Evolutionary conservation across 2,113 vertebrate genomes (phyloP).

Genomic region (Platanista minor): DNA sequence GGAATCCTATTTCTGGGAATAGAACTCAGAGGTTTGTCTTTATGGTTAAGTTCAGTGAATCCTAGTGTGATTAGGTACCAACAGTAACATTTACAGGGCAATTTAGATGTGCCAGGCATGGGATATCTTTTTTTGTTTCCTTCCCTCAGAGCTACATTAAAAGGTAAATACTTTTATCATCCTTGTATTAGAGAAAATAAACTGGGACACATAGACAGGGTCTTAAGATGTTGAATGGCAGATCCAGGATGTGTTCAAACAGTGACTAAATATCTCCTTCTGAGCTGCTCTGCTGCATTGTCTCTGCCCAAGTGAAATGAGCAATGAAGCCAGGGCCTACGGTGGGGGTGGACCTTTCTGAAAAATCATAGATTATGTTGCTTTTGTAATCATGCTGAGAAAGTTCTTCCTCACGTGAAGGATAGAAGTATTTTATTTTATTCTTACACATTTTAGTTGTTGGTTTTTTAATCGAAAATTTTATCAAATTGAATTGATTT

Average conservation of each 20-base stretch:
- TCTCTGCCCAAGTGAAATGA: neutral
- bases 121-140: neutral
- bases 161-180: neutral
- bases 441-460: neutral
- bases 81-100: neutral
- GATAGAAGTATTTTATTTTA: neutral
- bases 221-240: neutral
- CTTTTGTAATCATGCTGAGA: neutral
- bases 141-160: neutral
- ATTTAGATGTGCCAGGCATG: neutral
- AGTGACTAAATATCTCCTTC: neutral
- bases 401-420: neutral
- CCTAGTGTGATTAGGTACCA: neutral
- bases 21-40: neutral
- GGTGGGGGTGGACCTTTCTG: neutral
- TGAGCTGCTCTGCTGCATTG: neutral
- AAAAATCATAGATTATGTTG: neutral
- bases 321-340: neutral
- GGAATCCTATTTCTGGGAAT: neutral
- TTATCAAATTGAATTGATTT: neutral
- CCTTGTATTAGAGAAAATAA: neutral
- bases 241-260: neutral
- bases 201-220: neutral
- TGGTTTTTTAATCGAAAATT: neutral
- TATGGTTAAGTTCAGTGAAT: neutral